Evolutionary conservation across 2,888 invertebrate species (phyloP), one percentile per base, ranked within the genome.

Genomic region (Rhaphigaster nebulosa): DNA sequence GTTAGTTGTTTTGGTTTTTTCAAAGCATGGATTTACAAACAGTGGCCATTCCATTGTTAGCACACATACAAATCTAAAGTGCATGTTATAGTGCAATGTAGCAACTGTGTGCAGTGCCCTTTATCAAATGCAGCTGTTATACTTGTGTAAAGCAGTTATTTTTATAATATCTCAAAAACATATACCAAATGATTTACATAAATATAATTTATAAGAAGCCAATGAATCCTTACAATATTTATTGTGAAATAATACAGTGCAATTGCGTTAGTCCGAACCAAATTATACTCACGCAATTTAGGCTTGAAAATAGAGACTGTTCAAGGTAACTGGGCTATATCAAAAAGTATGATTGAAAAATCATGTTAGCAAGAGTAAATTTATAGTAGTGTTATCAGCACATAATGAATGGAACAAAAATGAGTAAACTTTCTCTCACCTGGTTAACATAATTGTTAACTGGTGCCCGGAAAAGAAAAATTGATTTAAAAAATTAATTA

Each of bases 41-140:
- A 88, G 88, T 88, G 88, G 88, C 88, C 88, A 88, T 88, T 88
- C 88, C 88, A 88, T 84, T 26, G 38, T 88, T 38, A 88, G 65
- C 60, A 38, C 41, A 84, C 45, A 84, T 41, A 41, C 26, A 56
- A 18, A 88, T 88, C 88, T 88, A 88, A 88, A 60, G 88, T 88
- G 88, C 88, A 88, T 56, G 56, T 88, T 38, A 88, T 34, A 65
- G 88, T 88, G 88, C 88, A 88, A 88, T 41, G 20, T 34, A 60
- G 29, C 84, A 84, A 45, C 15, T 50, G 41, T 84, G 84, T 84
- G 84, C 84, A 34, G 34, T 76, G 70, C 70, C 70, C 70, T 76
- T 38, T 8, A 38, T 76, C 70, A 23, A 76, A 76, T 76, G 70
- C 70, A 76, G 70, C 70, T 38, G 34, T 38, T 76, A 34, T 76